Base-by-base conservation (phyloP, 2,888 invertebrate species). In the Achlya flavicornis region DNA sequence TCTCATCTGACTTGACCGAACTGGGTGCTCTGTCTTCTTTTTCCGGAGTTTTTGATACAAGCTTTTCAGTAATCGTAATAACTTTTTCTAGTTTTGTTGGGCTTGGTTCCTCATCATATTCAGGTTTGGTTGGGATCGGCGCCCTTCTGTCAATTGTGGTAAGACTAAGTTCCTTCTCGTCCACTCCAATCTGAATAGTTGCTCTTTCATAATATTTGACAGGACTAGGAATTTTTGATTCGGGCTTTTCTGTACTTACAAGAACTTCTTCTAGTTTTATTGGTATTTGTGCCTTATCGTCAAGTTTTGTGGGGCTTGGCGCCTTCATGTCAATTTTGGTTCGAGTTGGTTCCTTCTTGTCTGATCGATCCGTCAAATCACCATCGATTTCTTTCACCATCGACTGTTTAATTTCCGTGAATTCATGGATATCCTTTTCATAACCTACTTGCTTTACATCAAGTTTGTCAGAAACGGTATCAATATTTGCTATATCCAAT, bases 401-500 rank as follows among this genome's bases (percentile, higher is more conserved):
- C 83, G 78, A 79, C 58, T 64, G 33, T 62, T 67, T 64, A 61
- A 70, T 69, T 69, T 70, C 61, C 58, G 57, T 46, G 5, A 61
- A 61, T 64, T 76, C 68, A 66, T 66, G 64, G 67, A 76, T 76
- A 82, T 85, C 79, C 75, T 82, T 88, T 85, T 90, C 90, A 85
- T 80, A 78, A 88, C 86, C 74, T 80, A 89, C 89, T 90, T 90
- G 90, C 87, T 76, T 87, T 71, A 76, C 68, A 87, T 89, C 91
- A 90, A 90, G 89, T 90, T 80, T 81, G 85, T 81, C 81, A 86
- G 87, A 87, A 87, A 81, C 64, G 66, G 75, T 73, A 79, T 75
- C 70, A 67, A 64, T 62, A 61, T 63, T 64, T 57, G 58, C 19
- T 66, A 35, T 61, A 61, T 43, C 53, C 43, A 63, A n/a, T 57